Conservation (phyloP, 2,113 vertebrate genomes). For the Toxotes chatareus region DNA sequence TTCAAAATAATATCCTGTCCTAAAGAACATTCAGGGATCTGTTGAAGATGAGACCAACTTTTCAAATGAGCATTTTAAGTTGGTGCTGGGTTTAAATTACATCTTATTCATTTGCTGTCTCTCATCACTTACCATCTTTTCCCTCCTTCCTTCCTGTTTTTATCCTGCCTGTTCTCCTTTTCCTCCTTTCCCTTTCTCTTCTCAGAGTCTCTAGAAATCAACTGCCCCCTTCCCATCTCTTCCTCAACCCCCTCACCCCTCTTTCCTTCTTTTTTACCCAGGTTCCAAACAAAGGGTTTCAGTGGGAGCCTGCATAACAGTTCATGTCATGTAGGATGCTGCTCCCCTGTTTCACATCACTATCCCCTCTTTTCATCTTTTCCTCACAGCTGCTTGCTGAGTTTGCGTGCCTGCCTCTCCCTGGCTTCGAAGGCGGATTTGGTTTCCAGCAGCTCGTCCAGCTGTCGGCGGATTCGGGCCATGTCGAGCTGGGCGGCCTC, state of each 20-base stretch:
- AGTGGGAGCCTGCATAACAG: background rate
- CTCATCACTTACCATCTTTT: conserved; percentile 32
- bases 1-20: background rate
- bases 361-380: conserved; percentile 53
- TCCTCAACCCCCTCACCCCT: background rate
- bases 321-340: background rate
- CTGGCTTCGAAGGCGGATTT: conserved; percentile 74
- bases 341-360: background rate
- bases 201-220: background rate
- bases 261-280: background rate
- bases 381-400: conserved; percentile 77
- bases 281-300: background rate
- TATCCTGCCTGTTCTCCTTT: background rate
- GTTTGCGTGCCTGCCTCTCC: conserved; percentile 77
- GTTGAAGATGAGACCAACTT: background rate
- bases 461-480: conserved; percentile 70
- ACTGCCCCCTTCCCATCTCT: background rate
- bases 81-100: background rate
- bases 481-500: conserved; percentile 80
- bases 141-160: conserved; percentile 41
- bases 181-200: background rate
- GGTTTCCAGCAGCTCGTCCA: conserved; percentile 76
- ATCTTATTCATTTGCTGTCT: background rate
- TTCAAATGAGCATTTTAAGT: background rate
- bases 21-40: background rate